Base-by-base conservation (phyloP, 2,113 vertebrate genomes). In the Eurypyga helias region DNA sequence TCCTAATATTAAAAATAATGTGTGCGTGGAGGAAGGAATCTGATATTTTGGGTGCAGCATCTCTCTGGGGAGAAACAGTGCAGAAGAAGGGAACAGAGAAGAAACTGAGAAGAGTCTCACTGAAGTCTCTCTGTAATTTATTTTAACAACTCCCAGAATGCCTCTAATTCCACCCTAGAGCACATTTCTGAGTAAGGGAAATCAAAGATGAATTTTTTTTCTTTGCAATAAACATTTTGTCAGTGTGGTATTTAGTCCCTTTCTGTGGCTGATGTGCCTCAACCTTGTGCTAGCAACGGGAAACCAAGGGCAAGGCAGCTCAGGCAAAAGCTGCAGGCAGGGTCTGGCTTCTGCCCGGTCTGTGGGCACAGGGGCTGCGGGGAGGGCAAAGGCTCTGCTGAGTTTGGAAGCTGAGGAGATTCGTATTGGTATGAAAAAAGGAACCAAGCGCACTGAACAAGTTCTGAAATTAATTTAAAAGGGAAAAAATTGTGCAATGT, bases 401-500 rank as follows among this genome's bases (percentile, higher is more conserved):
- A 38, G 28, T 64, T 52, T 58, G 69, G 82, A 71, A 78, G 45
- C 51, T 12, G 72, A 75, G 36, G 29, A 73, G 83, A 20, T 79
- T 57, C 67, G 38, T n/a, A 61, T 12, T 38, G 11, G 7, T 19
- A 17, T 10, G 10, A 24, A 33, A 51, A 46, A 43, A 43, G 43
- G 38, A 85, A 43, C 18, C 18, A 17, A 41, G n/a, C 16, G 41
- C 25, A 11, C 3, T 17, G 31, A 72, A 36, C 11, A 21, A 69
- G 25, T 73, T 34, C 2, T 21, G 6, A 46, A 46, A 76, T 34
- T 3, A 70, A 48, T 61, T 19, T 45, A 45, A 57, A 73, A 31
- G 14, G 19, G 25, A 29, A 33, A 31, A 23, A 20, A 45, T 26
- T 0, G 3, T 6, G 21, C 14, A 8, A 7, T 17, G 33, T 1